phyloP scores from a whole-genome alignment of 2,797 vertebrate genomes.

The Dipus sagitta region DNA sequence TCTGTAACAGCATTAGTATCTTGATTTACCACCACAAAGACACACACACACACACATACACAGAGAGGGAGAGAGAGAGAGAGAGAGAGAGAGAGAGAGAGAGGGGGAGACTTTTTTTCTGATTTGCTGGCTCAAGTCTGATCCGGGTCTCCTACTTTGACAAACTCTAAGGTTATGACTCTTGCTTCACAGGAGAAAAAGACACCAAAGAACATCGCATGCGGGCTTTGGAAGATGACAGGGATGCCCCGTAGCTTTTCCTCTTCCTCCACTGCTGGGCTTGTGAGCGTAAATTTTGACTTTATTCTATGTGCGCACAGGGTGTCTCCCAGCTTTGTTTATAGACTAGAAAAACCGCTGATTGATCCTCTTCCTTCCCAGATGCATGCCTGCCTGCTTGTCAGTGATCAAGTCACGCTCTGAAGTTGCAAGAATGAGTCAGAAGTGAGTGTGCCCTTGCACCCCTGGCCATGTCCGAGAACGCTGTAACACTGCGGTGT shows the following conservation, averaged over 20 bases:
- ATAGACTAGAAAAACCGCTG: background rate
- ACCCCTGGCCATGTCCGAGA: background rate
- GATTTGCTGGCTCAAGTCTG: background rate
- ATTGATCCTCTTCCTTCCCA: background rate
- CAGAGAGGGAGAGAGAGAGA: too few species aligned
- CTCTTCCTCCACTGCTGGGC: background rate
- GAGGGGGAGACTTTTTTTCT: background rate
- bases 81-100: too few species aligned
- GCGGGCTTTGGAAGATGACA: background rate
- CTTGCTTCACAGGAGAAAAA: conserved; percentile 2
- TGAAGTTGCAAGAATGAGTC: background rate
- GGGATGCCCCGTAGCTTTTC: background rate
- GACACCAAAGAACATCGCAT: background rate
- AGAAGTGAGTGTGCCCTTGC: background rate
- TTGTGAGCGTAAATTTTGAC: background rate
- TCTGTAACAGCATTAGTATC: background rate
- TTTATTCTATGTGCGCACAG: background rate
- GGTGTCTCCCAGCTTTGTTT: background rate
- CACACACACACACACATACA: rapidly evolving
- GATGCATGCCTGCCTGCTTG: background rate
- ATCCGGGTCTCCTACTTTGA: background rate
- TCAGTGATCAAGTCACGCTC: background rate
- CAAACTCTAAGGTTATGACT: background rate
- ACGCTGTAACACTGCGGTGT: background rate
- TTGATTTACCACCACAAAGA: background rate